Percentiles rank a stretch among this genome's conserved stretches.
Evolutionary conservation across 2,888 invertebrate species (phyloP).

Genomic region (Ecliptopera silaceata): DNA sequence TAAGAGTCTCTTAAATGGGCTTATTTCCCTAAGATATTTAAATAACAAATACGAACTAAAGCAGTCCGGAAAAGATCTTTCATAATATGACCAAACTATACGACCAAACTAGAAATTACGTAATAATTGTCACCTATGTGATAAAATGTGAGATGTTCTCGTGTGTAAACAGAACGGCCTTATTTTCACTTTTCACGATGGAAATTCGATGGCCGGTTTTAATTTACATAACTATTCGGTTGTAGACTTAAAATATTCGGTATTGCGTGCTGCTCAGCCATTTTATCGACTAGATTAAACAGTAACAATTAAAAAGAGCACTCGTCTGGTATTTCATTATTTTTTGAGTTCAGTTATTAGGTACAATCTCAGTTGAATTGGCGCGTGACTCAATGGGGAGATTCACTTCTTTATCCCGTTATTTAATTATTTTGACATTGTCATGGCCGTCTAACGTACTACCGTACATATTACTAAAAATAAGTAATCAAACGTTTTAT

Average conservation of each 20-base stretch:
- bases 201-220: constrained; percentile 58
- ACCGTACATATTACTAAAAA: too few species aligned
- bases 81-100: constrained; percentile 10
- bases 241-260: constrained; percentile 22
- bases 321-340: constrained; percentile 45
- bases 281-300: constrained; percentile 42
- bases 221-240: constrained; percentile 51
- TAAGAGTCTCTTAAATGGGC: too few species aligned
- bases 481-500: too few species aligned
- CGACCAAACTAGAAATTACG: constrained; percentile 21
- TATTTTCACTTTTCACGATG: constrained; percentile 71
- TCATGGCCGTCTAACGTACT: too few species aligned
- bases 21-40: neutral
- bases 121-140: constrained; percentile 27
- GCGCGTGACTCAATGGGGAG: neutral
- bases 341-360: constrained; percentile 41
- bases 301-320: constrained; percentile 48
- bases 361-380: constrained; percentile 7
- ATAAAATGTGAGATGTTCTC: constrained; percentile 25
- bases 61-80: constrained; percentile 3
- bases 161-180: constrained; percentile 27
- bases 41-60: neutral
- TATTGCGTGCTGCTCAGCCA: constrained; percentile 38
- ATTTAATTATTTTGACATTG: too few species aligned
- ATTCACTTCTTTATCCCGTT: too few species aligned